Evolutionary conservation across 2,113 vertebrate genomes (phyloP).

Genomic region (Nettapus auritus): DNA sequence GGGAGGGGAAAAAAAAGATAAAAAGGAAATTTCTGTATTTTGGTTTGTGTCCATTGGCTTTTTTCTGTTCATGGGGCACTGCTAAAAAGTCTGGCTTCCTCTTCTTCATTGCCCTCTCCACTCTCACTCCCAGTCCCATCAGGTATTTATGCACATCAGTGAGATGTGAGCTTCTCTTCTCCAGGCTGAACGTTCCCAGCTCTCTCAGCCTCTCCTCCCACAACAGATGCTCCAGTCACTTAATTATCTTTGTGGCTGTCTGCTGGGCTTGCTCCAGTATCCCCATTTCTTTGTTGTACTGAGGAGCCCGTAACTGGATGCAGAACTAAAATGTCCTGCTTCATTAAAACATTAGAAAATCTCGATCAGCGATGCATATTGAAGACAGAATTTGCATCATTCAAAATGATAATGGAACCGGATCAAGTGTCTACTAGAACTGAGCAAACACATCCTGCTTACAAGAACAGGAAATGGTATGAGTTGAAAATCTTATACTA

Average conservation of each 20-base stretch:
- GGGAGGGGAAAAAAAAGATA: not conserved
- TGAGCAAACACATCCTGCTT: not conserved
- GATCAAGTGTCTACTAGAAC: not conserved
- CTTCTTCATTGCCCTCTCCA: not conserved
- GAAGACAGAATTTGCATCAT: not conserved
- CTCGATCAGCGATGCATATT: not conserved
- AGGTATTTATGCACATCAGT: not conserved
- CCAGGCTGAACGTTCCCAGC: not conserved
- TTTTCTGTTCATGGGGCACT: not conserved
- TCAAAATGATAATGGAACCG: not conserved
- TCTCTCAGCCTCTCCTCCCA: not conserved
- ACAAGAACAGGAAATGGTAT: not conserved
- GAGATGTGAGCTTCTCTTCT: not conserved
- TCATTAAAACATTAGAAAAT: not conserved
- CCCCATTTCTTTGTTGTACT: not conserved
- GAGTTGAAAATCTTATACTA: not conserved
- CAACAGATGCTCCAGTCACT: not conserved
- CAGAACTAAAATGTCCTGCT: not conserved
- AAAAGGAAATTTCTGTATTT: not conserved
- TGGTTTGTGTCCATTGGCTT: not conserved
- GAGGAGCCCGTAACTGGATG: not conserved
- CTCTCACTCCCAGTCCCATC: not conserved
- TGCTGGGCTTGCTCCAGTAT: not conserved
- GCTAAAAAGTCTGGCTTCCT: not conserved
- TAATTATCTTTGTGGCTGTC: not conserved